Evolutionary conservation across 2,888 invertebrate genomes (phyloP).

Genomic region (Agonopterix alstromeriana): DNA sequence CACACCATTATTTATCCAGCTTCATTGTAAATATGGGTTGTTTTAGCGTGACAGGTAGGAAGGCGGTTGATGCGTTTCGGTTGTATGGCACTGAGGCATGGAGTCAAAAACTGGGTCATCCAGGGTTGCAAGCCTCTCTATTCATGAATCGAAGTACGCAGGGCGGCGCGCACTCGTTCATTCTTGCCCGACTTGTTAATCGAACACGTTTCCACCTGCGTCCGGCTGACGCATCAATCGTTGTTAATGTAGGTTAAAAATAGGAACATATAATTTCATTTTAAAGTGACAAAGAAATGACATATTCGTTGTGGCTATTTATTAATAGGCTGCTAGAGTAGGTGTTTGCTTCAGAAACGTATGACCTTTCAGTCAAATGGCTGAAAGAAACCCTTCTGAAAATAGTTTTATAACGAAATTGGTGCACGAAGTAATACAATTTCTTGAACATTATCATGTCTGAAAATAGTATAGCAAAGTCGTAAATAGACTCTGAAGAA

Average conservation of each 20-base stretch:
- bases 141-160: conserved; percentile 75
- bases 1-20: not conserved
- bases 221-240: conserved; percentile 32
- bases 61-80: conserved; percentile 29
- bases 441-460: no score
- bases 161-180: conserved; percentile 58
- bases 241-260: not conserved
- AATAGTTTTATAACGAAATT: no score
- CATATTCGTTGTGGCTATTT: no score
- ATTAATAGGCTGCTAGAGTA: no score
- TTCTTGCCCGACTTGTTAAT: conserved; percentile 56
- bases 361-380: no score
- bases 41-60: conserved; percentile 10
- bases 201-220: conserved; percentile 36
- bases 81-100: conserved; percentile 22
- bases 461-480: no score
- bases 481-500: no score
- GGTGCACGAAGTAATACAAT: no score
- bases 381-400: no score
- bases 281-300: no score
- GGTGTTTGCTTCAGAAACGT: no score
- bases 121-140: conserved; percentile 79
- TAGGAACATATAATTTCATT: no score
- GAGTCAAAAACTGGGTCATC: conserved; percentile 80
- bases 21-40: not conserved